Base-by-base conservation (phyloP, 2,113 vertebrate species). In the Phrynosoma platyrhinos region DNA sequence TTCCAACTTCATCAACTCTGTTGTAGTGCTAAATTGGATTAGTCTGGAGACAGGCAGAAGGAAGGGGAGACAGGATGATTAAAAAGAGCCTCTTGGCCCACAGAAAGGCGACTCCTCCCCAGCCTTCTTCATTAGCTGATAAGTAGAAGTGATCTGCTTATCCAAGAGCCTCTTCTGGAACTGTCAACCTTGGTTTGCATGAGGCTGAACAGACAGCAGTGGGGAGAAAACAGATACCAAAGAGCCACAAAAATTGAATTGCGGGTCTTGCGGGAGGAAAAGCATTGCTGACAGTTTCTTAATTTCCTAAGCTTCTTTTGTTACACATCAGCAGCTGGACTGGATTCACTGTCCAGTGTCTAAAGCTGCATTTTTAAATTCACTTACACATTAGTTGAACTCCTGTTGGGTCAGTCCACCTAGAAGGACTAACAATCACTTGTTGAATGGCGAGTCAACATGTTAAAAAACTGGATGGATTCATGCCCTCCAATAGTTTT, bases 1-100 rank as follows among this genome's bases (percentile, higher is more conserved):
- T 87, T 62, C 78, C 58, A 64, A 81, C n/a, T 87, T 81, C 8
- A 74, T 87, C 66, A 64, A 27, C 23, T 87, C 66, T 47, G 18
- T 13, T 7, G 8, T 64, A 42, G 32, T n/a, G 47, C 13, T 40
- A 53, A 75, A 82, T 42, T 74, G 68, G 55, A 87, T 82, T 87
- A 75, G 16, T 20, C 10, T 64, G 13, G 62, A 66, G 84, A 52
- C 68, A 82, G 36, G 4, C 58, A 62, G 10, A 32, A 1, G 30
- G 52, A 87, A 14, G 78, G 53, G 27, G 47, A 47, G 47, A 47
- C 47, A 7, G 47, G 47, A 7, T 47, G 47, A 47, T 47, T 47
- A 47, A 71, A 16, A 10, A 5, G 2, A 16, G 55, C 13, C 53
- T 69, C n/a, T 30, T 36, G 32, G 42, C 23, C 78, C 32, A 9